phyloP scores from a whole-genome alignment of 2,888 invertebrate genomes.

The Eilema depressum region DNA sequence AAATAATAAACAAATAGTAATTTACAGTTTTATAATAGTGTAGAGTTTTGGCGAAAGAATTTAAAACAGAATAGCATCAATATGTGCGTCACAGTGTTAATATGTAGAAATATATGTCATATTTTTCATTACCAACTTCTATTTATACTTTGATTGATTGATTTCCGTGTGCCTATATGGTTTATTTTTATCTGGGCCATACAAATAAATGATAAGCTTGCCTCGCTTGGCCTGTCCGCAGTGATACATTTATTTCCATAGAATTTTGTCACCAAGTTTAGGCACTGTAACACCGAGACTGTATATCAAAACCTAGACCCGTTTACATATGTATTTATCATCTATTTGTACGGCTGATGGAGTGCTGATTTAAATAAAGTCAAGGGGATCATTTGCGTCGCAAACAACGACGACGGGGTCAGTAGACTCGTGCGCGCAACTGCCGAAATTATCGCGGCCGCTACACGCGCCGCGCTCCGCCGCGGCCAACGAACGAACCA shows the following conservation, averaged over 20 bases:
- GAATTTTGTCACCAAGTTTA: neutral
- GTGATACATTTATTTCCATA: neutral
- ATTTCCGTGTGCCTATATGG: neutral
- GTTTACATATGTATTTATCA: conserved; percentile 42
- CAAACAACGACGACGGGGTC: conserved; percentile 81
- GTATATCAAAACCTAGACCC: conserved; percentile 21
- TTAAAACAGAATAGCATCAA: neutral
- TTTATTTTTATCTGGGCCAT: neutral
- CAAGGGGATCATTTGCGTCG: conserved; percentile 84
- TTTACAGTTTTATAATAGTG: neutral
- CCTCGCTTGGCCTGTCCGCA: neutral
- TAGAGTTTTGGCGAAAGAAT: neutral
- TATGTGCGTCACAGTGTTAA: neutral
- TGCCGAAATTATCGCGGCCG: conserved; percentile 84
- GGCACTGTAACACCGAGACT: conserved; percentile 1
- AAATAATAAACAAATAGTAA: neutral
- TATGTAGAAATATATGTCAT: neutral
- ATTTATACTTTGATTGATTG: conserved; percentile 5
- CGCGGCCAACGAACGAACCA: conserved; percentile 82
- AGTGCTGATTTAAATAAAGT: conserved; percentile 82
- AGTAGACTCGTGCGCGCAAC: conserved; percentile 80
- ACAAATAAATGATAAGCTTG: conserved; percentile 1
- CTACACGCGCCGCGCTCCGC: conserved; percentile 73
- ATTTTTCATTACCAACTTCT: conserved; percentile 3
- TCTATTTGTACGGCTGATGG: conserved; percentile 58